Conservation (phyloP, 2,888 invertebrate genomes). For the Psylliodes chrysocephalus region DNA sequence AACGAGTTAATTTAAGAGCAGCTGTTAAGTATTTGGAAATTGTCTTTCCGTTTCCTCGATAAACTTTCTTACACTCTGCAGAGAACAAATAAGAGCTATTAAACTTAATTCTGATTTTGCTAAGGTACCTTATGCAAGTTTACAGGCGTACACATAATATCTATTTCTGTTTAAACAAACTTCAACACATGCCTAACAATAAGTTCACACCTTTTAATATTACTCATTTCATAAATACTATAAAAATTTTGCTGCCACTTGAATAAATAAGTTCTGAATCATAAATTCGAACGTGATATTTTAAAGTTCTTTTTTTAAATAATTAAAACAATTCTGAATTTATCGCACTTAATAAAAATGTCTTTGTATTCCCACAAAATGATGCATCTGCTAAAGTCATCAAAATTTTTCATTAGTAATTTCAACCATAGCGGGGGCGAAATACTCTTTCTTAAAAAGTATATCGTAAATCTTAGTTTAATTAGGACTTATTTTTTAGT, state of each 20-base stretch:
- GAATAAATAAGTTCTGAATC: not conserved
- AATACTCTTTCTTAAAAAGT: not conserved
- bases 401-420: slow-evolving; percentile 21
- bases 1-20: no score
- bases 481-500: not conserved
- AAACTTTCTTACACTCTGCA: no score
- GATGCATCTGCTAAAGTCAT: slow-evolving; percentile 46
- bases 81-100: no score
- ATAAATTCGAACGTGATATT: slow-evolving; percentile 1
- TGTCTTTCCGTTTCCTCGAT: no score
- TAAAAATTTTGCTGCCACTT: not conserved
- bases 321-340: slow-evolving; percentile 18
- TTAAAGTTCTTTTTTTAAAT: not conserved
- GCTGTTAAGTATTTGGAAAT: no score
- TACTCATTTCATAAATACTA: not conserved
- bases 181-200: no score
- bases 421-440: not conserved
- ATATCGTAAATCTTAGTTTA: not conserved
- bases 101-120: no score
- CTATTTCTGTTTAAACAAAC: no score
- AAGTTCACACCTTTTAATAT: no score
- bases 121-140: no score
- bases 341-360: slow-evolving; percentile 34
- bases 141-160: no score
- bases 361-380: slow-evolving; percentile 41